Evolutionary conservation across 2,888 invertebrate genomes (phyloP).

Genomic region (Athalia cordata): DNA sequence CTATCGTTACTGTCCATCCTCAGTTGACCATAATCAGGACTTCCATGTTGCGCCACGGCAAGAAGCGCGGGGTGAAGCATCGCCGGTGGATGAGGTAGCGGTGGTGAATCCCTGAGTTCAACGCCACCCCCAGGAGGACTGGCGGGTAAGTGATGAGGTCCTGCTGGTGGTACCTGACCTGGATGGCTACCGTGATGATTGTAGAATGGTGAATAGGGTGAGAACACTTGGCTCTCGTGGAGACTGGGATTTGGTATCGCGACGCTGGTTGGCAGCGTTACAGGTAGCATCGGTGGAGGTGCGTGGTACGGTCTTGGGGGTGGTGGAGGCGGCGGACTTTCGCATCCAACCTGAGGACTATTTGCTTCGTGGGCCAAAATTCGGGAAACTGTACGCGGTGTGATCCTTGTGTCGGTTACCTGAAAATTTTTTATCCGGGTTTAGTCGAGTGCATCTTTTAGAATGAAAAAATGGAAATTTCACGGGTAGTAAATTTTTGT

Average conservation of each 20-base stretch:
- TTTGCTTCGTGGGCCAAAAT: slow-evolving; percentile 89
- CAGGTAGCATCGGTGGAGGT: slow-evolving; percentile 88
- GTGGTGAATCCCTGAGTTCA: slow-evolving; percentile 86
- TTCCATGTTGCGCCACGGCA: slow-evolving; percentile 87
- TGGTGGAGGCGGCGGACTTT: slow-evolving; percentile 71
- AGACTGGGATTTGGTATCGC: slow-evolving; percentile 97
- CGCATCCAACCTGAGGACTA: slow-evolving; percentile 79
- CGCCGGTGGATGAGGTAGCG: slow-evolving; percentile 87
- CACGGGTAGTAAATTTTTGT: background rate
- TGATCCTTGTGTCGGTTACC: slow-evolving; percentile 93
- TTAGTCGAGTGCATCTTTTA: background rate
- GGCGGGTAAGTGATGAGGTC: slow-evolving; percentile 71
- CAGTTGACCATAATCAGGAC: slow-evolving; percentile 87
- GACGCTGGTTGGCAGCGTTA: slow-evolving; percentile 94
- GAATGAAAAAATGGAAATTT: background rate
- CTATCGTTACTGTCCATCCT: slow-evolving; percentile 90
- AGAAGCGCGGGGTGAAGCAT: slow-evolving; percentile 90
- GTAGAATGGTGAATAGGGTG: slow-evolving; percentile 93
- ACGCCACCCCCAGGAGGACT: slow-evolving; percentile 82
- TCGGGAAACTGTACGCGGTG: slow-evolving; percentile 91
- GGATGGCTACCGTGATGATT: slow-evolving; percentile 74
- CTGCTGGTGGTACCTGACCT: slow-evolving; percentile 69
- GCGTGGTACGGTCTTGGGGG: slow-evolving; percentile 85
- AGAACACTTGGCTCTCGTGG: slow-evolving; percentile 95
- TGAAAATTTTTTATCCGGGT: slow-evolving; percentile 51